Evolutionary conservation across 2,113 vertebrate genomes (phyloP), one percentile per base, ranked within the genome.

Genomic region (Nyctereutes procyonoides): DNA sequence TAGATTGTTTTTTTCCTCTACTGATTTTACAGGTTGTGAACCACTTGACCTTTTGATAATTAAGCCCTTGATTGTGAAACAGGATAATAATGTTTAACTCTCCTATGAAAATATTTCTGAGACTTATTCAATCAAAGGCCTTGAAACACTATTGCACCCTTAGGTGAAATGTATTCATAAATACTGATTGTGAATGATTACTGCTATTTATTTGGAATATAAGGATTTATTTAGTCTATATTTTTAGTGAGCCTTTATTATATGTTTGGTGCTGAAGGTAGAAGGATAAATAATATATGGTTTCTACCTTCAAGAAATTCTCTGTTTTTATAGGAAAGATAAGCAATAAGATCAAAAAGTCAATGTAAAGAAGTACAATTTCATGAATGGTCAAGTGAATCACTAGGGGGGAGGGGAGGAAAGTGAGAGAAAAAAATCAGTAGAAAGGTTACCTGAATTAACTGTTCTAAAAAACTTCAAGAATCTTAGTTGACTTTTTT

Each of bases 1-100:
- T 88, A 77, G 76, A 65, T 77, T 71, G 26, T 97, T 92, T 86
- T 88, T 83, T 96, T 63, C 63, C 86, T 89, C 35, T 38, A 28
- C 30, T 77, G 73, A 81, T 28, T 74, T 67, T 71, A 80, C 90
- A 93, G 63, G 51, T 97, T 85, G 58, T 55, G 69, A 97, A 77
- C 65, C 88, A 83, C 65, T 80, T 88, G 94, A 94, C 92, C 85
- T 97, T 97, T 95, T 90, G 65, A 90, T 69, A 97, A 60, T 79
- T 60, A 88, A 93, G 73, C 35, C 51, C 48, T 73, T 95, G 92
- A 94, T 73, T 91, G 56, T 90, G 92, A 96, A 96, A 95, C 67
- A 74, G 56, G 20, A 80, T 95, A 93, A 92, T 88, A 95, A 96
- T 74, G 24, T 95, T 97, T 85, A 96, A 90, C 92, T 90, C 91